Conservation (phyloP, 2,113 vertebrate species). For the Oreotrochilus melanogaster region DNA sequence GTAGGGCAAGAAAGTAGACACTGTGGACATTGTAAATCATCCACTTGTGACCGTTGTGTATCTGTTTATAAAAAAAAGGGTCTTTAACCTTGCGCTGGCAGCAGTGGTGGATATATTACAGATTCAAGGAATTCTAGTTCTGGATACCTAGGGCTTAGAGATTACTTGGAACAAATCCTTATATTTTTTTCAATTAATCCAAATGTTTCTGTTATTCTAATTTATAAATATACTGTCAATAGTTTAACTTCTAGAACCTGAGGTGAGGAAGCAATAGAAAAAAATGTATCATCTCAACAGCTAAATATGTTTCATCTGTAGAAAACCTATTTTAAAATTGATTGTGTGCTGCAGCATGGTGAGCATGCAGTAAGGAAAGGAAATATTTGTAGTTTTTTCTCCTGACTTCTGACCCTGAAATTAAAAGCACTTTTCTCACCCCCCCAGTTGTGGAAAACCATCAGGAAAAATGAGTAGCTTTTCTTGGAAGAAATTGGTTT, state of each 20-base stretch:
- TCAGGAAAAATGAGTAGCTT: constrained; percentile 62
- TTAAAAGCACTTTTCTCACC: constrained; percentile 69
- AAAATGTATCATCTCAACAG: not conserved
- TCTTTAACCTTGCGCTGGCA: not conserved
- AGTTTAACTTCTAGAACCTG: not conserved
- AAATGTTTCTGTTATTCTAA: not conserved
- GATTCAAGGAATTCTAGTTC: not conserved
- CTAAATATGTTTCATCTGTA: constrained; percentile 24
- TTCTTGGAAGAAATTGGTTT: constrained; percentile 48
- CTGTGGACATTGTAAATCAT: not conserved
- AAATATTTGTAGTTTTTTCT: constrained; percentile 72
- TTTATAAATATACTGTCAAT: not conserved
- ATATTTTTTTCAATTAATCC: constrained; percentile 29
- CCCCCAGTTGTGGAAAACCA: constrained; percentile 62
- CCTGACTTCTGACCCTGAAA: constrained; percentile 77
- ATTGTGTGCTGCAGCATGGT: constrained; percentile 39
- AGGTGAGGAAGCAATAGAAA: not conserved
- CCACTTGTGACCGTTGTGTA: not conserved
- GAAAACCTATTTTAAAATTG: constrained; percentile 62
- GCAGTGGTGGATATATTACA: not conserved
- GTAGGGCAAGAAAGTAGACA: not conserved
- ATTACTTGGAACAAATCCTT: not conserved
- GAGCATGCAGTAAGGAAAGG: constrained; percentile 31
- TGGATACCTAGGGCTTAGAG: not conserved
- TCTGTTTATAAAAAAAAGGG: not conserved